Evolutionary conservation across 2,113 vertebrate genomes (phyloP), one percentile per base, ranked within the genome.

Genomic region (Junco hyemalis): DNA sequence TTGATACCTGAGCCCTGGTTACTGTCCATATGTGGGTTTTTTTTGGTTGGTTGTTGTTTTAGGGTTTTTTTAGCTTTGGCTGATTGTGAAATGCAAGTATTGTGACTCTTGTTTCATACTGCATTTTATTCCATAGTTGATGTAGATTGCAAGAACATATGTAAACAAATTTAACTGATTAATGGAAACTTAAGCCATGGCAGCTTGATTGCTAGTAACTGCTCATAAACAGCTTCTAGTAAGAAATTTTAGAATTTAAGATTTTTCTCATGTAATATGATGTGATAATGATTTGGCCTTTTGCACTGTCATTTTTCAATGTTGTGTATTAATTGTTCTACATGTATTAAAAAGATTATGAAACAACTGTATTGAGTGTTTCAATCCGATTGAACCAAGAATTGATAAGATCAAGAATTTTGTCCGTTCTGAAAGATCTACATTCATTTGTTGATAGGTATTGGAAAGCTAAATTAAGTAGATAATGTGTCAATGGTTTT

Each of bases 111-210:
- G 14, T 48, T 88, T 92, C 65, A 51, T 77, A 71, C 14, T 91
- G 63, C 60, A 81, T 88, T 92, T 94, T 81, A 89, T 78, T 81
- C n/a, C 59, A 42, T 86, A 89, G 70, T 57, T 94, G 28, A 22
- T 61, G 20, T 72, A 81, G 59, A 63, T 78, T 81, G 64, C 57
- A 89, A 66, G 74, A 71, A 40, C 69, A 71, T 89, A 61, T 77
- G 28, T 77, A 71, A 60, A 85, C 33, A 81, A 51, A 76, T 85
- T 60, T 88, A 81, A 77, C 51, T 89, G 85, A 66, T 81, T 81
- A 76, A 71, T 25, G 33, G 36, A 66, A 88, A 61, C 25, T 81
- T 76, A 81, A 92, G 35, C 63, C 51, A 88, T 81, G 45, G 57
- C 57, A 88, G 50, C 33, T 81, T 85, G 57, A 70, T 76, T 85